phyloP scores from a whole-genome alignment of 1,140 invertebrate genomes.

The Zeugodacus cucurbitae region DNA sequence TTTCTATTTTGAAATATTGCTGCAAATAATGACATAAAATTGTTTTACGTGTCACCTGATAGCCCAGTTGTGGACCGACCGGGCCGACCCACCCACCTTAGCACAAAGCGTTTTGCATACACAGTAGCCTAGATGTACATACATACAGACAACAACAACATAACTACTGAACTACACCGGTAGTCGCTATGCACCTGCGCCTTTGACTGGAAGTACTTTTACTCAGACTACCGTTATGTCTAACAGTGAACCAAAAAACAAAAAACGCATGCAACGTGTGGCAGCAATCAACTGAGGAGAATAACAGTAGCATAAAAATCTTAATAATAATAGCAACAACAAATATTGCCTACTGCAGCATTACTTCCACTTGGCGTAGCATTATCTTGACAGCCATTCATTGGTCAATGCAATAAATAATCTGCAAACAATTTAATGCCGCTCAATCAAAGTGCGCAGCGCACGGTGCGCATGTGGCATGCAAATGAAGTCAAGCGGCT shows the following conservation, averaged over 20 bases:
- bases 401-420: conserved; percentile 28
- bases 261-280: background rate
- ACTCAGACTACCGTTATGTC: background rate
- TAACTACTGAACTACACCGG: background rate
- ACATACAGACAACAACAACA: background rate
- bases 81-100: background rate
- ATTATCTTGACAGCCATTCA: background rate
- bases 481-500: background rate
- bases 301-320: background rate
- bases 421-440: background rate
- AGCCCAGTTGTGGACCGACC: conserved; percentile 16
- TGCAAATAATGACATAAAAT: conserved; percentile 13
- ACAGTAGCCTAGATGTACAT: background rate
- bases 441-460: background rate
- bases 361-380: background rate
- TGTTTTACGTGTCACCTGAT: conserved; percentile 26
- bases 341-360: background rate
- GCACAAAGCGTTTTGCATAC: background rate
- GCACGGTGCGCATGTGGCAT: background rate
- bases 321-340: background rate
- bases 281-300: background rate
- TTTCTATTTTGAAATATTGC: background rate
- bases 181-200: background rate
- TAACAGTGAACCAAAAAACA: too few species aligned
- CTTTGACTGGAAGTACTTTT: background rate